Percentiles rank a stretch among this genome's conserved stretches.
These are phyloP conservation scores for Turdus rufiventris DNA, from an alignment of 2,113 vertebrate species.

Conservation along the genomic window DNA sequence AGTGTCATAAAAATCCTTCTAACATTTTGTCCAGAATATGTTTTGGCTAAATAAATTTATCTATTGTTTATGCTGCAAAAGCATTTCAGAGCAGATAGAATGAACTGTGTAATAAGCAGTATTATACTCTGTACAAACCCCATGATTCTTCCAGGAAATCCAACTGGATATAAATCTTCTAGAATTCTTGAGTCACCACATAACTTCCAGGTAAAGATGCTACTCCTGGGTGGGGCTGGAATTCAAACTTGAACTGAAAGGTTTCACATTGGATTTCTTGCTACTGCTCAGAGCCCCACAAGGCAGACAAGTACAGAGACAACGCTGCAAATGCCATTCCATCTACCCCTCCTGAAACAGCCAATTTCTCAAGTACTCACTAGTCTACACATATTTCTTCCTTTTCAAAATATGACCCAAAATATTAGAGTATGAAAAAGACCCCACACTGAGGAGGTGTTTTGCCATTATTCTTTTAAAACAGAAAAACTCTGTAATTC, in stretches of 20 bases:
- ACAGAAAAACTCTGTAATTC: neutral
- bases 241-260: neutral
- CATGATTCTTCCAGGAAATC: neutral
- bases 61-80: neutral
- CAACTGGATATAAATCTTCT: neutral
- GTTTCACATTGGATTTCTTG: neutral
- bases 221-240: neutral
- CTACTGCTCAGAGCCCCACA: neutral
- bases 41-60: neutral
- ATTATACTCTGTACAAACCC: neutral
- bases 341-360: neutral
- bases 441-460: rapidly evolving
- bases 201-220: neutral
- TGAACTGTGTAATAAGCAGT: neutral
- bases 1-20: neutral
- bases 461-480: neutral
- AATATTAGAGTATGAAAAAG: neutral
- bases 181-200: neutral
- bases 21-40: neutral
- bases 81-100: neutral
- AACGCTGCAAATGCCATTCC: neutral
- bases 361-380: neutral
- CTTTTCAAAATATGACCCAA: neutral
- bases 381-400: neutral
- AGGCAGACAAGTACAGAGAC: neutral